Evolutionary conservation across 2,888 invertebrate species (phyloP).

Genomic region (Tetrapedia diversipes): DNA sequence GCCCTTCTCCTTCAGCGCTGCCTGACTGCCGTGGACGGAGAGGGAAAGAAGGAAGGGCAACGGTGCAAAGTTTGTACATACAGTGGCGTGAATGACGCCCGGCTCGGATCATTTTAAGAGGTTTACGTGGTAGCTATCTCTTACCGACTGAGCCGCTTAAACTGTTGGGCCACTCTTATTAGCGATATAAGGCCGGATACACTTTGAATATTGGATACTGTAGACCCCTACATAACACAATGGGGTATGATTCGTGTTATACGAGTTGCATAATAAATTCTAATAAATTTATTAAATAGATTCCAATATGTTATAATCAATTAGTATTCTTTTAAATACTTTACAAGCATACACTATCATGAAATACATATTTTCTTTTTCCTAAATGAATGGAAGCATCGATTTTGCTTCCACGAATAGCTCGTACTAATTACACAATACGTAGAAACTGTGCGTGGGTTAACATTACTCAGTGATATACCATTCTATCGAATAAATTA

Average conservation of each 20-base stretch:
- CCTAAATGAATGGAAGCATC: not conserved
- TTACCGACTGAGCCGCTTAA: not conserved
- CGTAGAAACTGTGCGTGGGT: slow-evolving; percentile 19
- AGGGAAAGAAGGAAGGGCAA: slow-evolving; percentile 12
- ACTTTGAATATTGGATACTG: not conserved
- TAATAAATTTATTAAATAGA: too few species aligned
- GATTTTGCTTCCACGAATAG: slow-evolving; percentile 9
- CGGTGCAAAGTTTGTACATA: slow-evolving; percentile 10
- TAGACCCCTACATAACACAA: too few species aligned
- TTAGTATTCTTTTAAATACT: too few species aligned
- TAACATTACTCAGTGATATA: slow-evolving; percentile 4
- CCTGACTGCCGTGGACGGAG: not conserved
- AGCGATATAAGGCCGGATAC: not conserved
- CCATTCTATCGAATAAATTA: slow-evolving; percentile 13
- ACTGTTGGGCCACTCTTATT: not conserved
- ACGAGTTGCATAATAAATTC: too few species aligned
- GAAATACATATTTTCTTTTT: not conserved
- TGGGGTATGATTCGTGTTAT: too few species aligned
- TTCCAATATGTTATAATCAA: too few species aligned
- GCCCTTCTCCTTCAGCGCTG: slow-evolving; percentile 28
- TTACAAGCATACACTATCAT: too few species aligned
- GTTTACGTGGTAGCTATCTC: slow-evolving; percentile 11
- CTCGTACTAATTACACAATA: slow-evolving; percentile 27
- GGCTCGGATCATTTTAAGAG: slow-evolving; percentile 6
- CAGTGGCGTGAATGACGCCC: slow-evolving; percentile 9